Evolutionary conservation across 2,113 vertebrate genomes (phyloP), one percentile per base, ranked within the genome.

Genomic region (Vicugna pacos): DNA sequence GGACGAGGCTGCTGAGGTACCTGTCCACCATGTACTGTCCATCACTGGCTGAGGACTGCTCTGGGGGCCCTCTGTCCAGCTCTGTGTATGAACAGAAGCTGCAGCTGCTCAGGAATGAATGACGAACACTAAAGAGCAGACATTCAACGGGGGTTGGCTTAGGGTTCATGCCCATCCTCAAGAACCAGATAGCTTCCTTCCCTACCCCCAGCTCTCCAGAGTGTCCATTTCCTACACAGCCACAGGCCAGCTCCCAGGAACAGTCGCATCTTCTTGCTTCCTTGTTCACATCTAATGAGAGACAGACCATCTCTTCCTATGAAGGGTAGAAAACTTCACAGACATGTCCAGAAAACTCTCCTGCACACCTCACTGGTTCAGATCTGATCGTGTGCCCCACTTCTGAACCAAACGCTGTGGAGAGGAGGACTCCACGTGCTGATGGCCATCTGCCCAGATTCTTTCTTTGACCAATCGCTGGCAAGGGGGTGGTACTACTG

Each of bases 261-360:
- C 73, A 82, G 35, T n/a, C 8, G 20, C 10, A 8, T 26, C 42
- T 56, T 20, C 28, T 28, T 62, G 48, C 20, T 15, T 83, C 56
- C 38, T 83, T 13, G 1, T 62, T 85, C 72, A 75, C 30, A 73
- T 38, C 73, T 56, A 28, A 2, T 50, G 32, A 67, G 19, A 73
- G 22, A 58, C 12, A 48, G 35, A 54, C 62, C 75, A 62, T 22
- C n/a, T 85, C 73, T 56, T 94, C 56, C 62, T 60, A 60, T n/a
- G 46, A 88, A 85, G 35, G 93, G 13, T 50, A 83, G 54, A 69
- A 96, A 60, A 76, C 65, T 69, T 84, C 50, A 72, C 52, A 79
- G 32, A 8, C 13, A 46, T 42, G 54, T 76, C 48, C 30, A 48
- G 64, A 94, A 80, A 84, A 75, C 15, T 38, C 32, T n/a, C 35